Conservation (phyloP, 2,888 invertebrate genomes). For the Ceraclea dissimilis region DNA sequence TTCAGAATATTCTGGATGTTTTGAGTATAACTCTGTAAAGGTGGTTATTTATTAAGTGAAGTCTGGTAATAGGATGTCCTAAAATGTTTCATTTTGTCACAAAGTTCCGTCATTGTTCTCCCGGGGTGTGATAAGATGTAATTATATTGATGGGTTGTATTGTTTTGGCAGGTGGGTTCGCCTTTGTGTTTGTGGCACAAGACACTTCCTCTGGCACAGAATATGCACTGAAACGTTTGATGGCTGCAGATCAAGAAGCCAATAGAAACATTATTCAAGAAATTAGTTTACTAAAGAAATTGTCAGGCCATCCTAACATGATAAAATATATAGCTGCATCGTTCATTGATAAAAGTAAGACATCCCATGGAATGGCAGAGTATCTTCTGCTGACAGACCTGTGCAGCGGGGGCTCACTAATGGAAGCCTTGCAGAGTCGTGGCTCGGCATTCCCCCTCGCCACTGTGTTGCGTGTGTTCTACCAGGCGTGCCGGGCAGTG, state of each 20-base stretch:
- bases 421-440: slow-evolving; percentile 55
- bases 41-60: too few relatives aligned
- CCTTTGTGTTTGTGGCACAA: slow-evolving; percentile 91
- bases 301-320: slow-evolving; percentile 88
- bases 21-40: too few relatives aligned
- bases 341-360: slow-evolving; percentile 70
- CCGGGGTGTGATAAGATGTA: too few relatives aligned
- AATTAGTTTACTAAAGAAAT: slow-evolving; percentile 76
- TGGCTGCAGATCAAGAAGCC: slow-evolving; percentile 76
- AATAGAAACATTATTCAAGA: slow-evolving; percentile 74
- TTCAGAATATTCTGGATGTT: too few relatives aligned
- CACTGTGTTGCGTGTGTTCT: slow-evolving; percentile 76
- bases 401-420: slow-evolving; percentile 76
- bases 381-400: slow-evolving; percentile 89
- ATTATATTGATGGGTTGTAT: too few relatives aligned
- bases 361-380: slow-evolving; percentile 77
- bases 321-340: slow-evolving; percentile 83
- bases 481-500: slow-evolving; percentile 84
- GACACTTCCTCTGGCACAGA: slow-evolving; percentile 78
- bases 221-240: slow-evolving; percentile 85
- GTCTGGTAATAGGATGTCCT: too few relatives aligned
- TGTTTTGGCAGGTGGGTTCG: slow-evolving; percentile 78
- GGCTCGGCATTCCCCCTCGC: slow-evolving; percentile 56
- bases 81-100: too few relatives aligned
- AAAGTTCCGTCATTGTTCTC: too few relatives aligned